Base-by-base conservation (phyloP, 2,888 invertebrate genomes). In the Notodonta dromedarius region DNA sequence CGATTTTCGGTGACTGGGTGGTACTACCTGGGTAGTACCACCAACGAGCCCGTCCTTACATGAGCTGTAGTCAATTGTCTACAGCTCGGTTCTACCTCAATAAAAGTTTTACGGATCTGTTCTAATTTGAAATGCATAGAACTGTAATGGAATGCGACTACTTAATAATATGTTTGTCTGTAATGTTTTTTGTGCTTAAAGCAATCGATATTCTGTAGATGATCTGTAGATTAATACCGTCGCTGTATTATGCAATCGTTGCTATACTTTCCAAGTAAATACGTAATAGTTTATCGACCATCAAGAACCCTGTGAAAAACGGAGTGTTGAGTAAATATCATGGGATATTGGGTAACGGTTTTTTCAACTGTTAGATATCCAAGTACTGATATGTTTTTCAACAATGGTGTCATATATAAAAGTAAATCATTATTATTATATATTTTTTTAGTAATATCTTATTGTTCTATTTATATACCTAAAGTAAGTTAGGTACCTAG, bases 261-360 rank as follows among this genome's bases (percentile, higher is more conserved):
- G 69, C 14, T 54, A 44, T 59, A 61, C 59, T 71, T 68, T 69
- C 72, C 69, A 62, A 39, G 54, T 39, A 54, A 69, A 68, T 65
- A 71, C 72, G 69, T 71, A 71, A 71, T 67, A 68, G 48, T 58
- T 68, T 63, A 63, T 63, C 69, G 40, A 59, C 58, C 48, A 56
- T 60, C 57, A 57, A 24, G 52, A 50, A 48, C 48, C 52, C 58
- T 62, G 48, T 54, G 53, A 39, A 39, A n/a, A 39, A 39, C n/a
- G 13, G 24, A 13, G 32, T 35, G 13, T 9, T 40, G 16, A 11
- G 56, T 7, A 44, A 56, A 44, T 42, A 44, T 12, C 11, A 56
- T 44, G 56, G n/a, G 39, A n/a, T 6, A 50, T 16, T 16, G 16
- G 16, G 8, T 50, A 50, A 50, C 50, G 50, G 8, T 50, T 50